A percentile compares a stretch with the other conserved stretches of the same genome.
Conservation (phyloP, 1,140 invertebrate species). For the Hypothenemus hampei region DNA sequence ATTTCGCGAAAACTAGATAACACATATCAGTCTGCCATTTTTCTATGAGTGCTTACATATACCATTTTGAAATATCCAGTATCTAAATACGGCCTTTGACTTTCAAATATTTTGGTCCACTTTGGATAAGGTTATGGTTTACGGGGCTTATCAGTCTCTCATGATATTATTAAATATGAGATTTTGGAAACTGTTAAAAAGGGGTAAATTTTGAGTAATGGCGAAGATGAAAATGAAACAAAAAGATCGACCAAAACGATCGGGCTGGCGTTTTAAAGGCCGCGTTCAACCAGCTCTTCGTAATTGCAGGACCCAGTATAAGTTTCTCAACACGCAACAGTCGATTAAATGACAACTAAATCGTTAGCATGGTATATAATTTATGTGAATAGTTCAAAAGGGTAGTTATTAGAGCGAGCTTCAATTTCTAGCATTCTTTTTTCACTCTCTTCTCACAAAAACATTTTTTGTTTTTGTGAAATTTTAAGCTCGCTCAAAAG, state of each 20-base stretch:
- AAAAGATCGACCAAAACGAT: conserved; percentile 16
- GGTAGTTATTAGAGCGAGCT: conserved; percentile 20
- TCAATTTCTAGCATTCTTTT: not conserved
- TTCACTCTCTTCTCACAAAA: not conserved
- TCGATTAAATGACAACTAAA: conserved; percentile 28
- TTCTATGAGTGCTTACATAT: too few relatives aligned
- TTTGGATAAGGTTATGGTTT: conserved; percentile 14
- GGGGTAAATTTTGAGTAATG: too few relatives aligned
- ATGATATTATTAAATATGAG: too few relatives aligned
- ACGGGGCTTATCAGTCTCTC: too few relatives aligned
- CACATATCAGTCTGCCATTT: too few relatives aligned
- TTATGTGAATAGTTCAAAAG: conserved; percentile 25
- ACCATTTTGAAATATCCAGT: too few relatives aligned
- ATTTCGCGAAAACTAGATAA: too few relatives aligned
- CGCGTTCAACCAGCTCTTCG: conserved; percentile 19
- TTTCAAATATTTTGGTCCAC: too few relatives aligned
- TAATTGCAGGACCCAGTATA: conserved; percentile 27
- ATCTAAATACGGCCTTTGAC: too few relatives aligned
- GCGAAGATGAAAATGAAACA: conserved; percentile 16
- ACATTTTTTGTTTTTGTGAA: too few relatives aligned
- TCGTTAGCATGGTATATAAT: conserved; percentile 26
- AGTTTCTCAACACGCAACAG: conserved; percentile 25
- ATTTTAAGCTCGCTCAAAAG: too few relatives aligned
- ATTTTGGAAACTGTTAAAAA: too few relatives aligned
- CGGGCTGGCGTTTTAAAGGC: conserved; percentile 22